Base-by-base conservation (phyloP, 2,797 vertebrate genomes). In the Loris lydekkerianus region DNA sequence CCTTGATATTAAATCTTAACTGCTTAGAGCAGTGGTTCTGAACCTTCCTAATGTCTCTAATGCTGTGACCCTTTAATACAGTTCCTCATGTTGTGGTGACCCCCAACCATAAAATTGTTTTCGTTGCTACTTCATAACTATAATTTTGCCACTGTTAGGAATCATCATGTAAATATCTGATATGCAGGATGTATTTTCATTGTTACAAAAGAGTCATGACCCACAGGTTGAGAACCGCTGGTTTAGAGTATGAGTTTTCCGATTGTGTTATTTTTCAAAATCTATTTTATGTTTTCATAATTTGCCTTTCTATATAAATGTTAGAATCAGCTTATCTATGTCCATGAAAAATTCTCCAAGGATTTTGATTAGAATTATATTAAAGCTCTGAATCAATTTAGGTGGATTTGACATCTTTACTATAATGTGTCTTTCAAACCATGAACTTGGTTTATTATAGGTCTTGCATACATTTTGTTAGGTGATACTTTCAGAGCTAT, bases 381-480 rank as follows among this genome's bases (percentile, higher is more conserved):
- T 77, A 69, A 89, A 81, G 49, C 49, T 69, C 23, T 78, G 14
- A 14, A 73, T 60, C 10, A 65, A 20, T 53, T 87, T 85, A 84
- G 34, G 31, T 7, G 77, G 61, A 86, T 94, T 49, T 77, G 56
- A 49, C 37, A 49, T 60, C 29, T 86, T 69, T 84, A 84, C 40
- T 15, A 37, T 73, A 90, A 11, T 72, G 58, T 83, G 23, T 93
- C n/a, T 90, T 94, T 78, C 13, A 91, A 93, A n/a, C 40, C 34
- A 78, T 78, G 7, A 69, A 73, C n/a, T 73, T 27, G 10, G 7
- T 94, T 76, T 73, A 10, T 25, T 53, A 40, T 69, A 69, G 23
- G 61, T 65, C 2, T 75, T 85, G 23, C 2, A 84, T 11, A 63
- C 87, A 61, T 80, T 91, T 93, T 90, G 5, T 49, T 94, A 60